phyloP scores from a whole-genome alignment of 1,140 invertebrate genomes.

The Meloidogyne chitwoodi region DNA sequence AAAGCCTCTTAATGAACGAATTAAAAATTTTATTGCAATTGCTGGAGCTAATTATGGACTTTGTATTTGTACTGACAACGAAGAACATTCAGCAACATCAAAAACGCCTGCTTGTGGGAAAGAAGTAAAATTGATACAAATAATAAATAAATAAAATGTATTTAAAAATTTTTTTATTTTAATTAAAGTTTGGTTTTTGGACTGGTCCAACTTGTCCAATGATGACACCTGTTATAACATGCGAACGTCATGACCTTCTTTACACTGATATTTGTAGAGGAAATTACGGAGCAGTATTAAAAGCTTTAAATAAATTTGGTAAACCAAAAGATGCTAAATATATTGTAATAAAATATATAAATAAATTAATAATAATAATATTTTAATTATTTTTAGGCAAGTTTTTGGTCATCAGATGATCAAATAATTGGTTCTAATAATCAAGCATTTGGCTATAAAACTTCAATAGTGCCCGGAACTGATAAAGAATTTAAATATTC shows the following conservation, averaged over 20 bases:
- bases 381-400: not conserved
- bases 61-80: constrained; percentile 12
- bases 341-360: not conserved
- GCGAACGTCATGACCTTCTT: too few relatives aligned
- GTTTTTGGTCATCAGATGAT: not conserved
- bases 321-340: not conserved
- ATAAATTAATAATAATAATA: not conserved
- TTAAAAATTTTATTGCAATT: constrained; percentile 18
- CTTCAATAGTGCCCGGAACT: not conserved
- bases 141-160: too few relatives aligned
- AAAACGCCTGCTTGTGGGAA: not conserved
- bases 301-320: not conserved
- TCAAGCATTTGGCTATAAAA: not conserved
- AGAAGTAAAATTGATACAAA: not conserved
- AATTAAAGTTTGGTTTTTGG: constrained; percentile 7
- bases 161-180: too few relatives aligned
- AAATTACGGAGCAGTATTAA: not conserved
- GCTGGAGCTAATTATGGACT: constrained; percentile 21
- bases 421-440: not conserved
- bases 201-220: not conserved
- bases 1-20: not conserved
- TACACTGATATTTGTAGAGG: not conserved
- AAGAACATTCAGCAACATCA: not conserved
- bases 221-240: too few relatives aligned
- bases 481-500: not conserved